A percentile compares a stretch with the other conserved stretches of the same genome.
These are phyloP conservation scores for Leptatherina wallacei DNA, from an alignment of 2,797 vertebrate genomes.

Conservation along the genomic window DNA sequence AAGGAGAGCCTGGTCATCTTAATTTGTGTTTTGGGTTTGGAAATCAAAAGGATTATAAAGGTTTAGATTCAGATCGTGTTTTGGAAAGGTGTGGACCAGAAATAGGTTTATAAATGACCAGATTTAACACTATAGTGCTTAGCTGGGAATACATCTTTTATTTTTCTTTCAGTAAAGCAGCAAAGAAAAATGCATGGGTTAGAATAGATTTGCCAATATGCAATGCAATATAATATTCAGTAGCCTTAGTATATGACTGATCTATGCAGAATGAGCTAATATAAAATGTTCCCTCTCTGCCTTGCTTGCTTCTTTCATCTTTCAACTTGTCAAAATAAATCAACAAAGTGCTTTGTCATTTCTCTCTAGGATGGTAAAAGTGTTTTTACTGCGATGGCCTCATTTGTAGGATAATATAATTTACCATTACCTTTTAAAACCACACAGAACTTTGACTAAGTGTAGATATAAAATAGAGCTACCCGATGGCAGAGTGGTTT, in stretches of 20 bases:
- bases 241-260: neutral
- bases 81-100: neutral
- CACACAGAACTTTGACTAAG: conserved; percentile 2
- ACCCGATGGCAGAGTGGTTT: neutral
- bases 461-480: neutral
- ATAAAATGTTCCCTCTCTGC: neutral
- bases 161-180: neutral
- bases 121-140: neutral
- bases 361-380: neutral
- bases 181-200: neutral
- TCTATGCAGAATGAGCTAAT: conserved; percentile 6
- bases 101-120: neutral
- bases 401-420: neutral
- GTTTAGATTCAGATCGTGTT: neutral
- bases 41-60: conserved; percentile 5
- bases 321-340: neutral
- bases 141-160: neutral
- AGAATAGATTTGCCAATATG: neutral
- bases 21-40: conserved; percentile 37
- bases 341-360: neutral
- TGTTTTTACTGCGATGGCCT: neutral
- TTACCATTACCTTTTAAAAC: neutral
- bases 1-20: conserved; percentile 39
- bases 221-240: neutral
- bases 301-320: neutral